phyloP scores from a whole-genome alignment of 92 coral and sea anemone genomes.

The Muricea muricata region DNA sequence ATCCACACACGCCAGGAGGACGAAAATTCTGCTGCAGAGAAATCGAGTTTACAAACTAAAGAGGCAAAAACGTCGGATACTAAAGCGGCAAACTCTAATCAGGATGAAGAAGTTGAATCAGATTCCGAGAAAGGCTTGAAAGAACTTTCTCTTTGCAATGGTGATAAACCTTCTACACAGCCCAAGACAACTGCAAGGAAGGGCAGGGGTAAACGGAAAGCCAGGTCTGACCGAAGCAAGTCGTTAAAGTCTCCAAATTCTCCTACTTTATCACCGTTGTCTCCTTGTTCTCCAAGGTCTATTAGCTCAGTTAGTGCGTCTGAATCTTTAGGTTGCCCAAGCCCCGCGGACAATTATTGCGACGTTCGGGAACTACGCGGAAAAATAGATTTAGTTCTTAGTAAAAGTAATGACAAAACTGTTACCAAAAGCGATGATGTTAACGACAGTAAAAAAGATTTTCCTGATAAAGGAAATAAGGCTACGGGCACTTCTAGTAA shows the following conservation, averaged over 20 bases:
- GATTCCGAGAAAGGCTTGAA: slow-evolving; percentile 39
- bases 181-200: not conserved
- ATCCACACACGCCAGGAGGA: slow-evolving; percentile 63
- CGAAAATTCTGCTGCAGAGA: slow-evolving; percentile 6
- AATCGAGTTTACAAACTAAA: too few relatives aligned
- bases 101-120: slow-evolving; percentile 14
- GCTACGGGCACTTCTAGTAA: slow-evolving; percentile 44
- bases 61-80: not conserved
- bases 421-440: slow-evolving; percentile 9
- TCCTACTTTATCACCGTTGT: not conserved
- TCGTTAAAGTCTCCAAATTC: slow-evolving; percentile 24
- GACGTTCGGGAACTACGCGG: slow-evolving; percentile 4
- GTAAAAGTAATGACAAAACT: slow-evolving; percentile 45
- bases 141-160: slow-evolving; percentile 11
- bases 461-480: slow-evolving; percentile 42
- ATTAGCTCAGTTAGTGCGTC: slow-evolving; percentile 36
- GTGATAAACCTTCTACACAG: not conserved
- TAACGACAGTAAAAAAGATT: slow-evolving; percentile 43
- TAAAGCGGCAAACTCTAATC: not conserved
- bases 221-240: slow-evolving; percentile 18
- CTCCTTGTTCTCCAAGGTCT: slow-evolving; percentile 29
- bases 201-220: not conserved
- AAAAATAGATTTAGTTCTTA: not conserved
- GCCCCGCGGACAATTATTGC: slow-evolving; percentile 17
- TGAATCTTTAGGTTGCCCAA: slow-evolving; percentile 35